Conservation (phyloP, 2,113 vertebrate genomes). For the Drymodes brunneopygia region DNA sequence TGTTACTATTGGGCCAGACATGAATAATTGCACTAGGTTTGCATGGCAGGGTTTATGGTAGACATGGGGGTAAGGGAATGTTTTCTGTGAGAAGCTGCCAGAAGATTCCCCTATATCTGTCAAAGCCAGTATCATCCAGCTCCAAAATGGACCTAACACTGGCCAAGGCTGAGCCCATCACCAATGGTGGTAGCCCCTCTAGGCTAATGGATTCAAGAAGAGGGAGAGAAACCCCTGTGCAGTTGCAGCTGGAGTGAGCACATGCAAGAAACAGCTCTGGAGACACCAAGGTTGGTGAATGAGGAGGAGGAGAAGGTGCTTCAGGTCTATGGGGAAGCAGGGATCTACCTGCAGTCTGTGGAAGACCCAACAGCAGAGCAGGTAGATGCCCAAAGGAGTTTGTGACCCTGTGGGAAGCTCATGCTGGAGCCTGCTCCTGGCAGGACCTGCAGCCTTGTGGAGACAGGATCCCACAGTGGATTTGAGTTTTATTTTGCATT, state of each 20-base stretch:
- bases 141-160: accelerated
- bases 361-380: neutral
- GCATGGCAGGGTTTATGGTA: neutral
- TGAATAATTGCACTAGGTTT: neutral
- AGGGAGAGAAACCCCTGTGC: neutral
- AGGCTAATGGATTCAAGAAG: neutral
- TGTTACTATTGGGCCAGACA: neutral
- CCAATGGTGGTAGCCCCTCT: neutral
- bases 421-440: neutral
- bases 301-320: neutral
- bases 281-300: neutral
- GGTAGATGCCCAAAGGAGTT: neutral
- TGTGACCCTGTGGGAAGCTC: neutral
- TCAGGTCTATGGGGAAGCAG: neutral
- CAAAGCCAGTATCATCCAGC: no score
- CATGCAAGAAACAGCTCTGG: neutral
- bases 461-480: neutral
- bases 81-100: neutral
- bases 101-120: neutral
- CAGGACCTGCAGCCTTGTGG: neutral
- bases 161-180: neutral
- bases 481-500: neutral
- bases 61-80: no score
- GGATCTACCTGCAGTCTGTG: neutral
- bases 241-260: neutral